phyloP scores from a whole-genome alignment of 2,888 invertebrate species.

The Drosophila neonasuta region DNA sequence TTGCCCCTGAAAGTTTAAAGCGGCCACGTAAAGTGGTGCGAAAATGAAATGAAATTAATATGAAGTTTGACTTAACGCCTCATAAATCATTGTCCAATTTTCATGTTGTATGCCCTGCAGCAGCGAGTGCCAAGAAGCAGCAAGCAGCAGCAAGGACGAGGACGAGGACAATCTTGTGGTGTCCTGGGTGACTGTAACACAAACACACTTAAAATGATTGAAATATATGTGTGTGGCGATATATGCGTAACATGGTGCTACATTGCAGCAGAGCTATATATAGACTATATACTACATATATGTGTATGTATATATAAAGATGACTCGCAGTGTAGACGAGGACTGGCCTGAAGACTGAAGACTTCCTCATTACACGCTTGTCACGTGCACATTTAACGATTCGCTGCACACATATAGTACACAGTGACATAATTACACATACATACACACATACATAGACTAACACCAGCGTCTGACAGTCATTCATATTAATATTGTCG shows the following conservation, averaged over 20 bases:
- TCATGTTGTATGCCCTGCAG: conserved; percentile 57
- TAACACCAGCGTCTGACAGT: conserved; percentile 57
- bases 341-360: conserved; percentile 52
- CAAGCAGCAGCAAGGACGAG: not conserved
- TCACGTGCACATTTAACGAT: conserved; percentile 77
- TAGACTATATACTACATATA: not conserved
- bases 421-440: conserved; percentile 36
- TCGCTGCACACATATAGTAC: conserved; percentile 61
- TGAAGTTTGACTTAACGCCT: conserved; percentile 78
- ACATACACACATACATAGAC: conserved; percentile 19
- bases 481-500: conserved; percentile 74
- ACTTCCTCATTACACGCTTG: conserved; percentile 77
- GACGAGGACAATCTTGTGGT: conserved; percentile 39
- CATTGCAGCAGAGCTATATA: conserved; percentile 45
- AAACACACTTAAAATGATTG: conserved; percentile 77
- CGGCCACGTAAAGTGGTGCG: conserved; percentile 34
- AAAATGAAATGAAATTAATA: conserved; percentile 78
- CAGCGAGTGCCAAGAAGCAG: conserved; percentile 11
- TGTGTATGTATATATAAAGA: conserved; percentile 28
- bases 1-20: conserved; percentile 57
- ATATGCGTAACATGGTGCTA: conserved; percentile 69
- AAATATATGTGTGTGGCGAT: conserved; percentile 67
- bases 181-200: conserved; percentile 66
- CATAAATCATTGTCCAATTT: conserved; percentile 78
- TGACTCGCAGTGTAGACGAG: conserved; percentile 37